Percentiles rank a stretch among this genome's conserved stretches.
phyloP scores from a whole-genome alignment of 2,888 invertebrate species.

The Ornithoptera alexandrae region DNA sequence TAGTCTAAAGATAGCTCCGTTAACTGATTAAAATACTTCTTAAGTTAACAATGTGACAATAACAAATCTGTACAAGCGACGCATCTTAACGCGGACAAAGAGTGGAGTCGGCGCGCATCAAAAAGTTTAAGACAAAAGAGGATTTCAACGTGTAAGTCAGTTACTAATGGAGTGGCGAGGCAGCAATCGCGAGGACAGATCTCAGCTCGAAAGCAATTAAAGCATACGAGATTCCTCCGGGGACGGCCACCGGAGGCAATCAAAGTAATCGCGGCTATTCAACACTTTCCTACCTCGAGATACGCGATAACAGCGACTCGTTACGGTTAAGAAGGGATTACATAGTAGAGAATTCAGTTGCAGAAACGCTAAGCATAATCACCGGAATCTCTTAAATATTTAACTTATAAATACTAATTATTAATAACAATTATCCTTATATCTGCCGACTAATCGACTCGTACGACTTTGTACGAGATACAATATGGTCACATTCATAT shows the following conservation, averaged over 20 bases:
- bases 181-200: slow-evolving; percentile 48
- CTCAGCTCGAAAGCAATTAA: slow-evolving; percentile 58
- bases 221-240: slow-evolving; percentile 58
- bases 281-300: slow-evolving; percentile 67
- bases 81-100: slow-evolving; percentile 47
- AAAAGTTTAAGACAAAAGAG: slow-evolving; percentile 55
- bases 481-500: too few species aligned
- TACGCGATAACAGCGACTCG: slow-evolving; percentile 51
- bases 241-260: slow-evolving; percentile 61
- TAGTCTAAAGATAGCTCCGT: slow-evolving; percentile 26
- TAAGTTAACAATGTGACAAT: slow-evolving; percentile 24
- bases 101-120: slow-evolving; percentile 31
- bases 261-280: slow-evolving; percentile 70
- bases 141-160: slow-evolving; percentile 55
- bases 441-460: too few species aligned
- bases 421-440: too few species aligned
- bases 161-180: slow-evolving; percentile 58
- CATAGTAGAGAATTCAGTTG: slow-evolving; percentile 10
- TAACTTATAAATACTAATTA: not conserved
- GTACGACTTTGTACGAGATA: too few species aligned
- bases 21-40: slow-evolving; percentile 29
- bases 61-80: slow-evolving; percentile 45
- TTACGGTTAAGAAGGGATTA: slow-evolving; percentile 19
- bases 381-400: not conserved
- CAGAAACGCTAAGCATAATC: not conserved